Evolutionary conservation across 2,113 vertebrate species (phyloP).

Genomic region (Salvator merianae): DNA sequence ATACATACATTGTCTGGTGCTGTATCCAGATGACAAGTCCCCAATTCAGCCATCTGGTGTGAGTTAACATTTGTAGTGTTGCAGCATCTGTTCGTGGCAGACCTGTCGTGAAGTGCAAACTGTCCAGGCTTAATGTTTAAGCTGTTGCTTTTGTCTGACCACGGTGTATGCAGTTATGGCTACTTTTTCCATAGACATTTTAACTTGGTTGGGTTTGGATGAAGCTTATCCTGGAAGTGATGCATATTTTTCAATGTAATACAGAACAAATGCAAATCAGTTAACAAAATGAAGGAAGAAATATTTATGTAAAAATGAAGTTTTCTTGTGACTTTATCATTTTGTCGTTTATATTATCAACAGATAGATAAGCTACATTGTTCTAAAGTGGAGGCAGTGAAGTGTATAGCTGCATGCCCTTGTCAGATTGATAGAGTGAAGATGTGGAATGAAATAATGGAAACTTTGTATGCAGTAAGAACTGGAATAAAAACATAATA

Average conservation of each 20-base stretch:
- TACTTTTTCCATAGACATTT: neutral
- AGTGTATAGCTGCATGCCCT: constrained; percentile 81
- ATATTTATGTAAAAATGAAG: constrained; percentile 49
- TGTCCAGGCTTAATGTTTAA: neutral
- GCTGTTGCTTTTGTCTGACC: neutral
- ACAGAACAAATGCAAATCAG: constrained; percentile 56
- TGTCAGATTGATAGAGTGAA: constrained; percentile 98
- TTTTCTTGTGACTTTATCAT: constrained; percentile 68
- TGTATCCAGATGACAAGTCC: too few species aligned
- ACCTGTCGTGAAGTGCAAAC: neutral
- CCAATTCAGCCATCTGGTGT: neutral
- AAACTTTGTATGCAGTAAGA: constrained; percentile 92
- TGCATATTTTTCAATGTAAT: constrained; percentile 16
- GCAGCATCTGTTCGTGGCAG: neutral
- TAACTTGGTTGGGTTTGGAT: neutral
- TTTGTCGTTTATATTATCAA: constrained; percentile 70
- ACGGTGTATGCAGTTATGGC: too few species aligned
- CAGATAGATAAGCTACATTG: constrained; percentile 68
- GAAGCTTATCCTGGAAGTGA: neutral
- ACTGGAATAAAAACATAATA: constrained; percentile 87
- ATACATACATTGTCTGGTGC: too few species aligned
- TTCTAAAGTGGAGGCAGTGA: constrained; percentile 77
- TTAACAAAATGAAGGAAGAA: constrained; percentile 45
- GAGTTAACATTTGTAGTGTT: neutral
- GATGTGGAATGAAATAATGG: constrained; percentile 95